Evolutionary conservation across 2,888 invertebrate genomes (phyloP).

Genomic region (Eledone cirrhosa): DNA sequence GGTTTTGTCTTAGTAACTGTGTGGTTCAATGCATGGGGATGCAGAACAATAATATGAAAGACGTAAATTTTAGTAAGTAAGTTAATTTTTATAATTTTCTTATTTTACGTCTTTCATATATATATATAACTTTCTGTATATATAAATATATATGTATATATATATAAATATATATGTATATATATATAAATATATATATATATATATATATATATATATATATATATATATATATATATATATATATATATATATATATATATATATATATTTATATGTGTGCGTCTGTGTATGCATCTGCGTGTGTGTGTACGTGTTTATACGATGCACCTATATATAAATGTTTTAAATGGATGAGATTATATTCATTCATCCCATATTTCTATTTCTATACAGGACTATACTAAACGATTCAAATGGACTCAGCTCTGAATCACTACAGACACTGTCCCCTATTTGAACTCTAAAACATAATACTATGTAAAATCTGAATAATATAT

Average conservation of each 20-base stretch:
- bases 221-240: background rate
- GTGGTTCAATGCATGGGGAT: no score
- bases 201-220: background rate
- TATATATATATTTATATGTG: slow-evolving; percentile 1
- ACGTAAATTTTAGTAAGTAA: no score
- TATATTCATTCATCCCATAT: background rate
- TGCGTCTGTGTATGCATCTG: background rate
- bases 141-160: background rate
- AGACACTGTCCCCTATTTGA: no score
- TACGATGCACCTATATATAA: background rate
- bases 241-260: slow-evolving; percentile 22
- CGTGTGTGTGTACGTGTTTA: background rate
- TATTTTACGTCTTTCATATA: no score
- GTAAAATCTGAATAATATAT: no score
- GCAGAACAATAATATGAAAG: no score
- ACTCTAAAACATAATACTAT: no score
- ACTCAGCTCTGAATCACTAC: no score
- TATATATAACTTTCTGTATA: no score
- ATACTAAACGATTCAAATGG: background rate
- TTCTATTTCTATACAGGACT: background rate
- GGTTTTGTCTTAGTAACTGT: no score
- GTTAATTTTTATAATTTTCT: no score
- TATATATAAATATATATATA: background rate
- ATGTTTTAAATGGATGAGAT: background rate
- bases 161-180: background rate